Evolutionary conservation across 2,888 invertebrate species (phyloP), one percentile per base, ranked within the genome.

Genomic region (Dexiosoma caninum): DNA sequence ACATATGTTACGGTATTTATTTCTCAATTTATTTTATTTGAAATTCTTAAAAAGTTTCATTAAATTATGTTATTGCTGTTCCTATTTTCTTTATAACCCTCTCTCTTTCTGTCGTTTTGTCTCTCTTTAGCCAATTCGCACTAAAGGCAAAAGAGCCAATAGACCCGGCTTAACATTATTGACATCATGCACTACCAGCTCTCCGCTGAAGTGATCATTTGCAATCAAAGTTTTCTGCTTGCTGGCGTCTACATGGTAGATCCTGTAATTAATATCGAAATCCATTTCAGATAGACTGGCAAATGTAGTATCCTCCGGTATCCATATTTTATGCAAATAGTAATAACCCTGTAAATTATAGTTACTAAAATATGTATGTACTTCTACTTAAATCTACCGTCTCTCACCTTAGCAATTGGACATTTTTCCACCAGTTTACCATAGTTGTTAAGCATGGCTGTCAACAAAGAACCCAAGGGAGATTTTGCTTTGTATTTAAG

Each of bases 281-380:
- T 88, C 87, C 2, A 88, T 37, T 16, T 89, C 89, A 0, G 89
- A 88, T 12, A 88, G 71, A 0, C 83, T 85, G 5, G 86, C 84
- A 6, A 86, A 83, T 0, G 88, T 81, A 10, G 88, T 83, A 66
- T 90, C 89, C 78, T 89, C 89, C 6, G 89, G 89, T 83, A 87
- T 84, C 89, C 90, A 89, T 77, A 89, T 82, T 55, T 86, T 88
- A 57, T 87, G 86, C 59, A 88, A 78, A 16, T 67, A 85, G 75
- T 89, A 89, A 30, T 85, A 62, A 8, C 88, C 90, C 89, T 89
- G 85, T 40, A 87, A 89, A 40, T 62, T 8, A n/a, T 2, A n/a
- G n/a, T n/a, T n/a, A n/a, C n/a, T n/a, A n/a, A n/a, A n/a, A n/a
- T n/a, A n/a, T n/a, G n/a, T n/a, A n/a, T n/a, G n/a, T 27, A 27